Base-by-base conservation (phyloP, 1,140 invertebrate species). In the Ceratoteleas bidentatus region DNA sequence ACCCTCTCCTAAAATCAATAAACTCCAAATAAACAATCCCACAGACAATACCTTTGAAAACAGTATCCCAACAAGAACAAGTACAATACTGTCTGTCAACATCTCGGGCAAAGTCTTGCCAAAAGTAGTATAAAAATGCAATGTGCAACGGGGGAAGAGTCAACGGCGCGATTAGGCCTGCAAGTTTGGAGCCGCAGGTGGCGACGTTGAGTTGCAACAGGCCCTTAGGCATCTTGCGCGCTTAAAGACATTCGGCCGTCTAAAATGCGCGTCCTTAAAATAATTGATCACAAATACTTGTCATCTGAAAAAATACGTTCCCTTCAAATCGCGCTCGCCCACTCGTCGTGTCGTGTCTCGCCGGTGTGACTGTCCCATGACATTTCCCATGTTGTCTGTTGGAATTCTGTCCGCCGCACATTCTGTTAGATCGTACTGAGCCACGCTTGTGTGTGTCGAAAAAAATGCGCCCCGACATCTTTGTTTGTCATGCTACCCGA, bases 1-100 rank as follows among this genome's bases (percentile, higher is more conserved):
- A n/a, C n/a, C 24, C 4, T 24, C 24, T 24, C 24, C 24, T 24
- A 43, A 43, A 43, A 43, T 43, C 40, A 43, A 43, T n/a, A 43
- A 24, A 24, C 24, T 24, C 24, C 1, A 24, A 24, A 24, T 24
- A 24, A 24, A 24, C 24, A 24, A 24, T 24, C 24, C 4, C 1
- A 4, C 24, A 24, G 24, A 24, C 24, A 24, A 24, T 91, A 93
- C 95, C 95, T 93, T 96, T 96, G 86, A 96, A 96, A 33, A 96
- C 93, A 9, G 95, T 96, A 87, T 96, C 96, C 95, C 95, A 96
- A 86, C 95, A 96, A 3, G 94, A 94, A 89, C 95, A 96, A n/a
- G 94, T 94, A 86, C 96, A 96, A 77, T 93, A 93, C 40, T 92
- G 92, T 77, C 91, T 92, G 83, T 96, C 94, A 50, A 96, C 94